Evolutionary conservation across 2,113 vertebrate genomes (phyloP), one percentile per base, ranked within the genome.

Genomic region (Callopanchax toddi): DNA sequence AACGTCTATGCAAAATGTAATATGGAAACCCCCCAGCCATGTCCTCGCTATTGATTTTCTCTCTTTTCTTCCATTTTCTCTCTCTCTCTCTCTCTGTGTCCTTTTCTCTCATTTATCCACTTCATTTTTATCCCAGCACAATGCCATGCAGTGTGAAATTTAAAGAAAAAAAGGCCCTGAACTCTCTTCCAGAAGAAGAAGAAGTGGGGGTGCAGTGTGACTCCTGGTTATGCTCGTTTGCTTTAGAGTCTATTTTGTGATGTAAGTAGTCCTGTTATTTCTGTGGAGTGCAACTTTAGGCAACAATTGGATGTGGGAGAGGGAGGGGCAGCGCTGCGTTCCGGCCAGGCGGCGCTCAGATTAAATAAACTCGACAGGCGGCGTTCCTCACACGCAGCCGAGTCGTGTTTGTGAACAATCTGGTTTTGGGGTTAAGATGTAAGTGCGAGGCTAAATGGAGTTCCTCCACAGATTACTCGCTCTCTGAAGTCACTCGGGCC

Each of bases 1-100:
- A 86, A 93, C 87, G 87, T 93, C 91, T 91, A 92, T 93, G 91
- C 91, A 92, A 90, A 93, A 92, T 91, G 89, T 89, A 92, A 92
- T 91, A 89, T 90, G 89, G 87, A 91, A 89, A 89, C 83, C 92
- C 82, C 88, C 89, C 86, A 91, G 91, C 89, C 81, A 91, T 87
- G 81, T 86, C 87, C 86, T 86, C 85, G 69, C 80, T 90, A 91
- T 93, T 90, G 90, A 92, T 92, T 93, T 84, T 82, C 79, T 81
- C 75, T 72, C 76, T 86, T 66, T 37, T 57, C 76, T 74, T 69
- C 62, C n/a, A n/a, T n/a, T n/a, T n/a, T n/a, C n/a, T n/a, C 62
- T 54, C 71, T 64, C 57, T n/a, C 66, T 58, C 65, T 32, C 73
- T 66, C 74, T 39, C 59, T 71, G 60, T 29, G 60, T 74, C 71